Conservation (phyloP, 2,888 invertebrate genomes). For the Cataglyphis livida region DNA sequence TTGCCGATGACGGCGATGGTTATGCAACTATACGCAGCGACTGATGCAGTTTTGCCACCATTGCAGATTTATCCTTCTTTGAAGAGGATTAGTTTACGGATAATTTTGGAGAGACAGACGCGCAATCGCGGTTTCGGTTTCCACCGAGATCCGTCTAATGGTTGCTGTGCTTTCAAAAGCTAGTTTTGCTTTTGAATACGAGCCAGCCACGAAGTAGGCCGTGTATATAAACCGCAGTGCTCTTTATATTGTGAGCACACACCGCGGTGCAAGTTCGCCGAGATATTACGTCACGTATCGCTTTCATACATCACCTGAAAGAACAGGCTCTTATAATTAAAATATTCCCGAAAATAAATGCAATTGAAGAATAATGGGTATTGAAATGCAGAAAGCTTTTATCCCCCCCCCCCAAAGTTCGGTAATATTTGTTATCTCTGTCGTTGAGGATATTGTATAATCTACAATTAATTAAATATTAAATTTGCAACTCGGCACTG, state of each 20-base stretch:
- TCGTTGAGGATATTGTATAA: neutral
- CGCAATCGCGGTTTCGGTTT: slow-evolving; percentile 56
- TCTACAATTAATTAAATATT: neutral
- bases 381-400: neutral
- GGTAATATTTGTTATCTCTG: neutral
- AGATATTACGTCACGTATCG: slow-evolving; percentile 71
- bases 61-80: slow-evolving; percentile 53
- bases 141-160: slow-evolving; percentile 70
- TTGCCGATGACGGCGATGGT: slow-evolving; percentile 50
- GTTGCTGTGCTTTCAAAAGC: slow-evolving; percentile 63
- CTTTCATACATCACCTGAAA: slow-evolving; percentile 66
- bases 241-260: slow-evolving; percentile 43
- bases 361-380: neutral
- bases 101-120: slow-evolving; percentile 48
- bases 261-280: slow-evolving; percentile 50
- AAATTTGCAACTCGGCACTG: neutral
- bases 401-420: neutral
- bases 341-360: slow-evolving; percentile 39
- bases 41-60: slow-evolving; percentile 45
- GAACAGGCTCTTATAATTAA: slow-evolving; percentile 56
- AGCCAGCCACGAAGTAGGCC: slow-evolving; percentile 68
- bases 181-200: slow-evolving; percentile 72
- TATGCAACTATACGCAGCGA: slow-evolving; percentile 25
- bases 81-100: slow-evolving; percentile 66
- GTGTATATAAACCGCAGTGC: slow-evolving; percentile 32